phyloP scores from a whole-genome alignment of 2,113 vertebrate genomes.

The Semnornis frantzii region DNA sequence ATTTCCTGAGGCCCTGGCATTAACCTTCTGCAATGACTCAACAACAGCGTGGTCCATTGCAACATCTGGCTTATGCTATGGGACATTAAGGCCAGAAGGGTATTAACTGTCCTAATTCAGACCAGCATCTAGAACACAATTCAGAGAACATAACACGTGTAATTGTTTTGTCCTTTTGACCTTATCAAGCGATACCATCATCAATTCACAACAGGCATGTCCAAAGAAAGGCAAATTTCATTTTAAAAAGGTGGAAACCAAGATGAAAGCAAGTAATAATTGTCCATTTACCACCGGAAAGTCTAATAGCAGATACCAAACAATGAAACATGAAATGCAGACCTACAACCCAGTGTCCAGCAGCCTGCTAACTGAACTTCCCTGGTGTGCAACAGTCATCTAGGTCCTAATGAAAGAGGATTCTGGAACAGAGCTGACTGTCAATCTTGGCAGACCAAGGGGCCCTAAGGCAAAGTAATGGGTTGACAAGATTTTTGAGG shows the following conservation, averaged over 20 bases:
- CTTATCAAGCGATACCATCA: neutral
- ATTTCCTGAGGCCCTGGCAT: neutral
- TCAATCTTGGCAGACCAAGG: neutral
- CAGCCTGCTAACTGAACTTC: neutral
- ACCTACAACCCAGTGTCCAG: neutral
- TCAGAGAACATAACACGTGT: neutral
- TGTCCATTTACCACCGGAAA: neutral
- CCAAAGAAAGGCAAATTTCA: neutral
- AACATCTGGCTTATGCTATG: neutral
- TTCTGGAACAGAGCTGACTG: neutral
- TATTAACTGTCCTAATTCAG: neutral
- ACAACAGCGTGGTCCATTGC: neutral
- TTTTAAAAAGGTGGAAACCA: neutral
- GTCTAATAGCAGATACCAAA: neutral
- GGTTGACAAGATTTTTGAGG: neutral
- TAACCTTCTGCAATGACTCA: neutral
- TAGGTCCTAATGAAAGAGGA: neutral
- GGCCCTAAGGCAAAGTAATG: neutral
- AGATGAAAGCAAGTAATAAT: neutral
- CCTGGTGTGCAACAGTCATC: neutral
- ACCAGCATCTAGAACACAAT: neutral
- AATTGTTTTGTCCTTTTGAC: neutral
- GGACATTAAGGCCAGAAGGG: neutral
- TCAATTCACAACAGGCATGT: neutral
- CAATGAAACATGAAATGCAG: neutral